Evolutionary conservation across 1,140 invertebrate genomes (phyloP).

Genomic region (Drosophila rufa): DNA sequence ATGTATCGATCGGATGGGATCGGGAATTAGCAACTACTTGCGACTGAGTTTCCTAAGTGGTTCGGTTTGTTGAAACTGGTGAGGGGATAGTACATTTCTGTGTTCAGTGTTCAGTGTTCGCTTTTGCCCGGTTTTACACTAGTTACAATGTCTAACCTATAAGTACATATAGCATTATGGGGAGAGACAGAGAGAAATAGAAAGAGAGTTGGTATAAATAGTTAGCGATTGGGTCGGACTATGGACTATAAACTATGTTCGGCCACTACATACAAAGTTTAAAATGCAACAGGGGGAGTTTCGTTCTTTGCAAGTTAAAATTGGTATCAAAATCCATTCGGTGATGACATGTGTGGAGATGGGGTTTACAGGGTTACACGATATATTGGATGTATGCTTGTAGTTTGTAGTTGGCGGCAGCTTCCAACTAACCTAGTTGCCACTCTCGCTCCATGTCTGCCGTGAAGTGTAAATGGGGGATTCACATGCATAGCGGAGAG

Average conservation of each 20-base stretch:
- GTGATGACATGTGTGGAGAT: slow-evolving; percentile 38
- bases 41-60: slow-evolving; percentile 42
- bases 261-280: slow-evolving; percentile 68
- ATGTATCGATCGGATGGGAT: slow-evolving; percentile 26
- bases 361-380: slow-evolving; percentile 17
- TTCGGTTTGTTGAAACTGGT: slow-evolving; percentile 42
- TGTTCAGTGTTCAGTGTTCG: slow-evolving; percentile 26
- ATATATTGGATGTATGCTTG: slow-evolving; percentile 33
- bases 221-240: slow-evolving; percentile 73
- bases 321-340: slow-evolving; percentile 70
- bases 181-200: slow-evolving; percentile 78
- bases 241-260: slow-evolving; percentile 60
- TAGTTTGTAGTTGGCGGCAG: slow-evolving; percentile 50
- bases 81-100: slow-evolving; percentile 40
- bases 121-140: slow-evolving; percentile 50
- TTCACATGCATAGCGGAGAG: slow-evolving; percentile 68
- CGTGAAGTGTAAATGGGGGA: slow-evolving; percentile 10
- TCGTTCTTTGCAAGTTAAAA: slow-evolving; percentile 63
- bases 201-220: slow-evolving; percentile 72
- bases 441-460: slow-evolving; percentile 26
- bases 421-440: slow-evolving; percentile 45
- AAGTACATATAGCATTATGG: slow-evolving; percentile 69
- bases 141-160: slow-evolving; percentile 83
- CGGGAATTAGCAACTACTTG: slow-evolving; percentile 44
- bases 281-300: slow-evolving; percentile 57